phyloP scores from a whole-genome alignment of 2,797 vertebrate species.

The Sebastes iracundus region DNA sequence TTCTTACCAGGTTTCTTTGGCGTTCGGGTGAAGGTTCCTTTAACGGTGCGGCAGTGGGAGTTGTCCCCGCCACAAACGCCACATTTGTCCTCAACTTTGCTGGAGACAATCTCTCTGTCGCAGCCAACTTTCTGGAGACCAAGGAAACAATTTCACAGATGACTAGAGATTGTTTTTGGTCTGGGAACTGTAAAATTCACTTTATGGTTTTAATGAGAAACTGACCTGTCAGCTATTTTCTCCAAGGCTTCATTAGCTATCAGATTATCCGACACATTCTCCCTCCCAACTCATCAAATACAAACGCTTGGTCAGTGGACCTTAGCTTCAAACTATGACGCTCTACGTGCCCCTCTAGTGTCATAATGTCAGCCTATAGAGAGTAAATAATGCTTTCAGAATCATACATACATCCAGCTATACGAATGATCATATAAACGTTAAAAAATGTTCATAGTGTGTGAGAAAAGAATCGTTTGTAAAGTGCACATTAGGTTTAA shows the following conservation, averaged over 20 bases:
- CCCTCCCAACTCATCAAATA: background rate
- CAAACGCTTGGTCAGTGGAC: background rate
- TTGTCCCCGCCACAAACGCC: constrained; percentile 97
- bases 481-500: too few species aligned
- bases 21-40: constrained; percentile 92
- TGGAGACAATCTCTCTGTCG: constrained; percentile 95
- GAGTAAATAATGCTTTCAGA: too few species aligned
- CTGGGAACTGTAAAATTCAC: fast-evolving
- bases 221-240: background rate
- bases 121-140: constrained; percentile 93
- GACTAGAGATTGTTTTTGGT: background rate
- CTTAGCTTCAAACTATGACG: background rate
- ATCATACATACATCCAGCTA: too few species aligned
- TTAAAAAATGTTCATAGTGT: too few species aligned
- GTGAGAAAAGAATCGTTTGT: too few species aligned
- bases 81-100: constrained; percentile 94
- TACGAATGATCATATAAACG: too few species aligned
- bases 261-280: background rate
- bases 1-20: constrained; percentile 94
- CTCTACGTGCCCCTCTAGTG: background rate
- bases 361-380: too few species aligned
- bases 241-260: background rate
- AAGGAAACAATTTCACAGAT: background rate
- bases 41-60: constrained; percentile 95
- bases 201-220: background rate